Evolutionary conservation across 2,888 invertebrate genomes (phyloP).

Genomic region (Venusia cambrica): DNA sequence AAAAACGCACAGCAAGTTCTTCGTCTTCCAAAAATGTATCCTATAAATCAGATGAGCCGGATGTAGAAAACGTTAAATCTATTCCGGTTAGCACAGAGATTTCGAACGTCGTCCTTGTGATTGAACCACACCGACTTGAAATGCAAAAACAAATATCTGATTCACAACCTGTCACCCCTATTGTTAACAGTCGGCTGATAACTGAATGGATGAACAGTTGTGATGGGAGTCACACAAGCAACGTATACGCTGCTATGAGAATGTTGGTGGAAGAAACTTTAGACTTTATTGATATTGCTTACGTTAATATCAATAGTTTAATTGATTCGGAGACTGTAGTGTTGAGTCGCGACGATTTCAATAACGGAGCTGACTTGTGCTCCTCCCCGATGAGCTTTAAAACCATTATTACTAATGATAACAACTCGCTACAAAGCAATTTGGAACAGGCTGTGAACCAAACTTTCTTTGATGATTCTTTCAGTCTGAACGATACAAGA

Average conservation of each 20-base stretch:
- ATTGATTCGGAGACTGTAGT: conserved; percentile 40
- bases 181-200: conserved; percentile 29
- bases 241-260: conserved; percentile 36
- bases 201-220: conserved; percentile 33
- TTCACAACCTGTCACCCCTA: conserved; percentile 10
- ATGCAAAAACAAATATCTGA: not conserved
- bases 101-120: conserved; percentile 37
- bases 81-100: conserved; percentile 25
- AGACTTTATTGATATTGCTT: conserved; percentile 36
- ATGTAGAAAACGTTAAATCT: conserved; percentile 13
- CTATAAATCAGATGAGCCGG: conserved; percentile 30
- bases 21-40: conserved; percentile 34
- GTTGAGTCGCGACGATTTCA: conserved; percentile 32
- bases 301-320: conserved; percentile 25
- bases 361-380: conserved; percentile 25
- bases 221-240: conserved; percentile 27
- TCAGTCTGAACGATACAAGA: conserved; percentile 35
- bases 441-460: conserved; percentile 39
- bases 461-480: conserved; percentile 35
- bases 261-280: conserved; percentile 51
- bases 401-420: conserved; percentile 37
- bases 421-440: conserved; percentile 34
- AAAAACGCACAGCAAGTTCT: conserved; percentile 30
- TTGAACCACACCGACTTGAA: conserved; percentile 28
- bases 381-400: conserved; percentile 39